Evolutionary conservation across 1,140 invertebrate genomes (phyloP).

Genomic region (Myzus persicae): DNA sequence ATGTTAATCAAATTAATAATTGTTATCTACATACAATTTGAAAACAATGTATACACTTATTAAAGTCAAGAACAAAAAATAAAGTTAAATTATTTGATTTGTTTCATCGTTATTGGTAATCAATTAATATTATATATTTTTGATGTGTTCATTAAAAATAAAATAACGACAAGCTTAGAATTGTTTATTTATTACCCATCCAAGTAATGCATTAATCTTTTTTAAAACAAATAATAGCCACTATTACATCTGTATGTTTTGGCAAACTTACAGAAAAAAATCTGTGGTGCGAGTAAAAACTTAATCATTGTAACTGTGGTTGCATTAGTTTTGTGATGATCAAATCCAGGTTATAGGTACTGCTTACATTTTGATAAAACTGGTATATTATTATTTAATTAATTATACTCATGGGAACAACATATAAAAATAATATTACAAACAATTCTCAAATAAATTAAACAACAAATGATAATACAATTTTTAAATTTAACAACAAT

Average conservation of each 20-base stretch:
- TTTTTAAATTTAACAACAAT: no score
- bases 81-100: background rate
- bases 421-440: no score
- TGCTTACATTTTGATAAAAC: no score
- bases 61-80: slow-evolving; percentile 13
- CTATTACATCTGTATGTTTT: background rate
- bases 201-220: background rate
- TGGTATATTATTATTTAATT: no score
- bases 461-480: no score
- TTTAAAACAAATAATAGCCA: background rate
- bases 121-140: slow-evolving; percentile 7
- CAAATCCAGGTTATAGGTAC: no score
- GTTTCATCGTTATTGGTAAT: background rate
- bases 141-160: slow-evolving; percentile 25
- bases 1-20: slow-evolving; percentile 43
- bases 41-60: background rate
- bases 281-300: no score
- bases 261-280: no score
- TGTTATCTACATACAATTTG: background rate
- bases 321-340: no score
- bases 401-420: background rate
- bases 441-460: no score
- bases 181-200: background rate
- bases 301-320: no score
- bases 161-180: background rate